These are phyloP conservation scores for Zosterops hypoxanthus DNA, from an alignment of 2,113 vertebrate genomes.

Conservation along the genomic window DNA sequence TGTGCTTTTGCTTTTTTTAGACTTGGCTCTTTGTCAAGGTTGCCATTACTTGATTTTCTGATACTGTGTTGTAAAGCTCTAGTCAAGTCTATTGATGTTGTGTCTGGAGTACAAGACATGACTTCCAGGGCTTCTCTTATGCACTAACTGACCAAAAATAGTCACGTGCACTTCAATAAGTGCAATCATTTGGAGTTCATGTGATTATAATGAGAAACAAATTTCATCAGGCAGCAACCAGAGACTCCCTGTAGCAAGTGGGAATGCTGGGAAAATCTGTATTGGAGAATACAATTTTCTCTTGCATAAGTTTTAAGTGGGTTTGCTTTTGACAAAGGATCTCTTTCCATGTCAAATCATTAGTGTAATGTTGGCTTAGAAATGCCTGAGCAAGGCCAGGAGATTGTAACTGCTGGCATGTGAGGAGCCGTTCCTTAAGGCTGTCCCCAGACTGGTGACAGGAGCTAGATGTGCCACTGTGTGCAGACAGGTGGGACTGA, in stretches of 20 bases:
- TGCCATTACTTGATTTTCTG: slow-evolving; percentile 3
- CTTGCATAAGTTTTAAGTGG: neutral
- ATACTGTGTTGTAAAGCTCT: neutral
- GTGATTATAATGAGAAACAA: neutral
- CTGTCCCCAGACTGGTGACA: neutral
- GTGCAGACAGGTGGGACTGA: neutral
- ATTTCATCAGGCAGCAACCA: neutral
- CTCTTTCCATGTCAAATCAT: neutral
- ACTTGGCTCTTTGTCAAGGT: slow-evolving; percentile 19
- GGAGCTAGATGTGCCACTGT: rapidly evolving
- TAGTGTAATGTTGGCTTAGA: neutral
- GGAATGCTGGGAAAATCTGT: neutral
- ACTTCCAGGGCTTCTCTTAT: neutral
- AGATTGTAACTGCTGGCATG: neutral
- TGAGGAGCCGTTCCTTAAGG: neutral
- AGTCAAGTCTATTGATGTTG: neutral
- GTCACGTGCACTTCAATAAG: neutral
- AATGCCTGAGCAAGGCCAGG: neutral
- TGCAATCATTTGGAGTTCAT: neutral
- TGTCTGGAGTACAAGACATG: neutral
- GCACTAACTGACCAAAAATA: neutral
- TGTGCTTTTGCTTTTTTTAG: neutral
- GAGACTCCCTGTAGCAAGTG: neutral
- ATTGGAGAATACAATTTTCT: neutral
- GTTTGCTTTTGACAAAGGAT: neutral